These are phyloP conservation scores for Danio aesculapii DNA, from an alignment of 2,797 vertebrate genomes.

Conservation along the genomic window DNA sequence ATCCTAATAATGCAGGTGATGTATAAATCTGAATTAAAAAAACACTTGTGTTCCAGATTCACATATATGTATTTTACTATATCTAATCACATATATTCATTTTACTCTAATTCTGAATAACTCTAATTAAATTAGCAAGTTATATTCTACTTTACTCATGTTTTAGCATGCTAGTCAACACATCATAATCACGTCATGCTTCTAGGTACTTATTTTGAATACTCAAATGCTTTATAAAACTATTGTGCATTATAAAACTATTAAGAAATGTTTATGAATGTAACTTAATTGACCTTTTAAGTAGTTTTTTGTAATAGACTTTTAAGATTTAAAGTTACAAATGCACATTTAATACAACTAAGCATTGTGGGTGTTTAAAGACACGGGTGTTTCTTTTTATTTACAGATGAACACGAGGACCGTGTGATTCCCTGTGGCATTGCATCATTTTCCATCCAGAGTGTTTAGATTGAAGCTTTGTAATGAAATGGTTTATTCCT, in stretches of 20 bases:
- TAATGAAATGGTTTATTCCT: not conserved
- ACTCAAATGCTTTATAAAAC: too few species aligned
- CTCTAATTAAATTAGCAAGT: too few species aligned
- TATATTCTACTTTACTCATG: not conserved
- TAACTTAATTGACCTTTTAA: not conserved
- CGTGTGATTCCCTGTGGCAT: not conserved
- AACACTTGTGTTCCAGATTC: not conserved
- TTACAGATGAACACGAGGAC: slow-evolving; percentile 7
- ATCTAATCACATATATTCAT: too few species aligned
- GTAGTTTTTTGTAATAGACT: not conserved
- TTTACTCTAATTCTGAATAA: too few species aligned
- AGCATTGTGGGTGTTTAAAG: not conserved
- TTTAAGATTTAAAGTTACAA: not conserved
- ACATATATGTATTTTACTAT: too few species aligned
- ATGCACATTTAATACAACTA: not conserved
- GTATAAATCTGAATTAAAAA: not conserved
- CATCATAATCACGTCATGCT: too few species aligned
- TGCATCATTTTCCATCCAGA: not conserved
- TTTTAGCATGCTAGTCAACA: not conserved
- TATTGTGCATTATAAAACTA: too few species aligned
- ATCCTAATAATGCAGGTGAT: too few species aligned
- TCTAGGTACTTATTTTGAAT: too few species aligned
- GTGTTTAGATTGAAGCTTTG: slow-evolving; percentile 3
- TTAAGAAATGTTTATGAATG: too few species aligned
- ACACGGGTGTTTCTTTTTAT: not conserved